Percentiles rank a stretch among this genome's conserved stretches.
These are phyloP conservation scores for Tachystola acroxantha DNA, from an alignment of 2,888 invertebrate species.

Conservation along the genomic window DNA sequence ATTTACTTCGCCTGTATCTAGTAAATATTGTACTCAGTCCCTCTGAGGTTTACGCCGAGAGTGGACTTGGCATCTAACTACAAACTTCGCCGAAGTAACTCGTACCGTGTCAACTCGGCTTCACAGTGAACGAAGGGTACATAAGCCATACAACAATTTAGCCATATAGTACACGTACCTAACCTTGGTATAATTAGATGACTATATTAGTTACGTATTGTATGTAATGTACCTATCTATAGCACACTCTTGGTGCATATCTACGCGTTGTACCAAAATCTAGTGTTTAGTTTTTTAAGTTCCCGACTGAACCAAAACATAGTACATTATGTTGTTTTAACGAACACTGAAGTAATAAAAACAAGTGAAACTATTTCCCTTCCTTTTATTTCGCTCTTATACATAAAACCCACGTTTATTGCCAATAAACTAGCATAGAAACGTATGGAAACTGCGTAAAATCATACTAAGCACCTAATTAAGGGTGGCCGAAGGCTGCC, in stretches of 20 bases:
- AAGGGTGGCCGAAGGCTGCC: too few relatives aligned
- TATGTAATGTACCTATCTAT: conserved; percentile 23
- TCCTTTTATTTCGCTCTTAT: conserved; percentile 21
- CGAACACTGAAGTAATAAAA: conserved; percentile 62
- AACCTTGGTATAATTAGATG: too few relatives aligned
- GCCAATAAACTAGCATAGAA: conserved; percentile 14
- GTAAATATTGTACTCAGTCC: too few relatives aligned
- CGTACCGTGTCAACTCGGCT: conserved; percentile 18
- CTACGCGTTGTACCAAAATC: conserved; percentile 64
- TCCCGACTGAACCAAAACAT: conserved; percentile 77
- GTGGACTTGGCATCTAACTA: conserved; percentile 3
- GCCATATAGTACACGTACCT: conserved; percentile 40
- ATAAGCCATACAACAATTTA: conserved; percentile 54
- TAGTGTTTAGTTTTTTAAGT: conserved; percentile 73
- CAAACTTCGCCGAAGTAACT: conserved; percentile 11
- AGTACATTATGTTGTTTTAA: conserved; percentile 68
- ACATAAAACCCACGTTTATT: conserved; percentile 18
- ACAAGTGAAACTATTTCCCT: conserved; percentile 36
- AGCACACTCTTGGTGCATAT: conserved; percentile 38
- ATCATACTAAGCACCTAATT: conserved; percentile 39
- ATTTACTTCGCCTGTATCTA: too few relatives aligned
- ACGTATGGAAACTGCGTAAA: conserved; percentile 31
- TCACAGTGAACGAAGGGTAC: conserved; percentile 40
- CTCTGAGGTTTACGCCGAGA: background rate
- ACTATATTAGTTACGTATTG: conserved; percentile 15